phyloP scores from a whole-genome alignment of 2,888 invertebrate species.

The Drosophila affinis region DNA sequence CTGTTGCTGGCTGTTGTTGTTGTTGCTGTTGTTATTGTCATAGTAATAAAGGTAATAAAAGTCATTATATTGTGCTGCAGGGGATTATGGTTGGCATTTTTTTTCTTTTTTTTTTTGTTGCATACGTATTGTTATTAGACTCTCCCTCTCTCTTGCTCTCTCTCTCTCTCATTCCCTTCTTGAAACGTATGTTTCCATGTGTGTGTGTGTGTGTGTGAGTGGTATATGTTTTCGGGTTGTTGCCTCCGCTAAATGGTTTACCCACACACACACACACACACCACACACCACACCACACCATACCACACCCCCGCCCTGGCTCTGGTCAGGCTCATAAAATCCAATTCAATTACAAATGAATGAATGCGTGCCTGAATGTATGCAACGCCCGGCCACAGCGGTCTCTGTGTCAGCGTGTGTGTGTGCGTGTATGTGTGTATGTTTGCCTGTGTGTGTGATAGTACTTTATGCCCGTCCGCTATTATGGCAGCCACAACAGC shows the following conservation, averaged over 20 bases:
- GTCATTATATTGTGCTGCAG: slow-evolving; percentile 78
- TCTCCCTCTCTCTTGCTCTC: neutral
- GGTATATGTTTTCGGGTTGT: slow-evolving; percentile 32
- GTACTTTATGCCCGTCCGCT: neutral
- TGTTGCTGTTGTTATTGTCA: slow-evolving; percentile 48
- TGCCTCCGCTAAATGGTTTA: slow-evolving; percentile 34
- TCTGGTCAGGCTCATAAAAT: slow-evolving; percentile 44
- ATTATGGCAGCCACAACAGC: slow-evolving; percentile 23
- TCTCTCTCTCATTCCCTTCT: neutral
- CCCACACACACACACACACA: slow-evolving; percentile 19
- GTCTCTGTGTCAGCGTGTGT: slow-evolving; percentile 1
- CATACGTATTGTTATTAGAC: slow-evolving; percentile 65
- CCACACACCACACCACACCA: slow-evolving; percentile 13
- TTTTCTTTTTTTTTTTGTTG: slow-evolving; percentile 32
- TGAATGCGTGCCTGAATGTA: slow-evolving; percentile 33
- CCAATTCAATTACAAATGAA: slow-evolving; percentile 68
- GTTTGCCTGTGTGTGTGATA: slow-evolving; percentile 10
- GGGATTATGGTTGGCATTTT: slow-evolving; percentile 69
- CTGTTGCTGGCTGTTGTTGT: slow-evolving; percentile 10
- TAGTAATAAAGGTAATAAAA: slow-evolving; percentile 78
- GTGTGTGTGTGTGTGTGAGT: slow-evolving; percentile 24
- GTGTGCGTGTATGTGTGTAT: neutral
- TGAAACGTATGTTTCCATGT: slow-evolving; percentile 18
- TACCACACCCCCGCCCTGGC: neutral
- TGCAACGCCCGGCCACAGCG: slow-evolving; percentile 14